These are phyloP conservation scores for Lamellibrachia columna DNA, from an alignment of 2,888 invertebrate species.

Conservation along the genomic window DNA sequence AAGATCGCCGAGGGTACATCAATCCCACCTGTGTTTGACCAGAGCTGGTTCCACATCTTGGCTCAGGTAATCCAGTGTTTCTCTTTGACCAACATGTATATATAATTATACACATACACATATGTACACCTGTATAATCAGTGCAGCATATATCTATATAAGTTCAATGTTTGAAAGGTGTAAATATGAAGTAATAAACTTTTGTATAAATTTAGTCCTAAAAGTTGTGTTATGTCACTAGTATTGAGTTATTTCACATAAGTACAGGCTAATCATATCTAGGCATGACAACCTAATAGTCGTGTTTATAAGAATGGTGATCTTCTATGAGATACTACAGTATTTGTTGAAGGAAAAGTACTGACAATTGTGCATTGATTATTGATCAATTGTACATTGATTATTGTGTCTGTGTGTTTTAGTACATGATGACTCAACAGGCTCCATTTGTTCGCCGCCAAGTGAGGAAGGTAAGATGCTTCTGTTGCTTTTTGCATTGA, in stretches of 20 bases:
- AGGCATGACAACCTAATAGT: too few relatives aligned
- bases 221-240: too few relatives aligned
- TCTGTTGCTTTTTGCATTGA: background rate
- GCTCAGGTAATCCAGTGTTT: slow-evolving; percentile 54
- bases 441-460: slow-evolving; percentile 88
- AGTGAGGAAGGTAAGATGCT: slow-evolving; percentile 74
- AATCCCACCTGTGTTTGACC: slow-evolving; percentile 54
- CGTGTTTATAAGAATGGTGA: too few relatives aligned
- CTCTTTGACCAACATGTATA: background rate
- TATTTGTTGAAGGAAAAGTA: too few relatives aligned
- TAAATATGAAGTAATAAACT: too few relatives aligned
- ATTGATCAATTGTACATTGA: too few relatives aligned
- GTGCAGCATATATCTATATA: background rate
- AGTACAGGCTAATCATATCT: too few relatives aligned
- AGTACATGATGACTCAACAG: slow-evolving; percentile 91
- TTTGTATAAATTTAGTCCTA: too few relatives aligned
- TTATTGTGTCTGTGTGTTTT: slow-evolving; percentile 25
- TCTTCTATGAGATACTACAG: too few relatives aligned
- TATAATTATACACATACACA: slow-evolving; percentile 17
- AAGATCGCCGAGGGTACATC: slow-evolving; percentile 61
- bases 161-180: too few relatives aligned
- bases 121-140: background rate
- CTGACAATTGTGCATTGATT: too few relatives aligned
- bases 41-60: slow-evolving; percentile 58
- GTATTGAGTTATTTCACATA: too few relatives aligned